Conservation (phyloP, 2,113 vertebrate genomes). For the Sebastes schlegelii region DNA sequence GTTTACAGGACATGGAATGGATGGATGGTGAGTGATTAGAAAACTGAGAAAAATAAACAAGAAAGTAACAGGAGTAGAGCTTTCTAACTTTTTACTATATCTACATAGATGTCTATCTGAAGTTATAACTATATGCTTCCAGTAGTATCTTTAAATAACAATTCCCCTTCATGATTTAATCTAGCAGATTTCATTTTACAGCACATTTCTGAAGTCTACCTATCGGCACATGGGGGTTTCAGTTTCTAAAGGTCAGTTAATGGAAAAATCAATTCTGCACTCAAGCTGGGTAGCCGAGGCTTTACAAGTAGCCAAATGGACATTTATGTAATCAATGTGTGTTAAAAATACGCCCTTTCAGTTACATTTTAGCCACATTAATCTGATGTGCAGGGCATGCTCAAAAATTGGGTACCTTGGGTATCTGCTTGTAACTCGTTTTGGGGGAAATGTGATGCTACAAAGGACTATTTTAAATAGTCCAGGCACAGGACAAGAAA, state of each 20-base stretch:
- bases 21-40: background rate
- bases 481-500: conserved; percentile 11
- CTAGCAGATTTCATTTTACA: background rate
- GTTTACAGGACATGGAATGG: background rate
- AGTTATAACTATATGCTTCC: background rate
- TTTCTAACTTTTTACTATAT: background rate
- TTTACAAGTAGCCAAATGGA: conserved; percentile 50
- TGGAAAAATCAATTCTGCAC: conserved; percentile 57
- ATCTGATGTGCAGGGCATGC: background rate
- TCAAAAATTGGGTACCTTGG: background rate
- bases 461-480: conserved; percentile 46
- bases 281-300: conserved; percentile 34
- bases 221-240: conserved; percentile 10
- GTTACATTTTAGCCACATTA: conserved; percentile 46
- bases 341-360: conserved; percentile 51
- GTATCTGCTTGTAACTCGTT: conserved; percentile 25
- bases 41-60: background rate
- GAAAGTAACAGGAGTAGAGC: background rate
- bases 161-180: background rate
- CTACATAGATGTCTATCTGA: background rate
- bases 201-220: conserved; percentile 16
- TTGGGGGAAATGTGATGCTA: conserved; percentile 5
- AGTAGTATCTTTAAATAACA: background rate
- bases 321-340: conserved; percentile 58
- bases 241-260: conserved; percentile 54